phyloP scores from a whole-genome alignment of 2,797 vertebrate genomes.

The Squalus acanthias region DNA sequence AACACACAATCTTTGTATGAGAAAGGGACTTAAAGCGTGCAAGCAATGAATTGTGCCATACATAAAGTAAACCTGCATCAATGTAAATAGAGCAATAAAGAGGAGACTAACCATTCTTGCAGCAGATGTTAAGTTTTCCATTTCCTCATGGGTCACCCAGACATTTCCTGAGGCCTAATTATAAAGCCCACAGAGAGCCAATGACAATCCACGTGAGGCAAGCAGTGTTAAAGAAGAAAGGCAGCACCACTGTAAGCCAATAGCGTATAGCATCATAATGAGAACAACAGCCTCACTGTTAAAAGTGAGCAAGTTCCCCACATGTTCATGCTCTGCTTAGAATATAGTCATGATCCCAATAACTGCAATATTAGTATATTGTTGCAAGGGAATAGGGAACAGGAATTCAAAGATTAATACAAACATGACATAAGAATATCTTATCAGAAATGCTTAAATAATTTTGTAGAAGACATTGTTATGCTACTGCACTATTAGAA shows the following conservation, averaged over 20 bases:
- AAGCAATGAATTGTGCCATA: slow-evolving; percentile 7
- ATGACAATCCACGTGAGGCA: slow-evolving; percentile 76
- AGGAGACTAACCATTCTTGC: slow-evolving; percentile 89
- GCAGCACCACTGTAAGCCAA: slow-evolving; percentile 95
- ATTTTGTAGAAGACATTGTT: background rate
- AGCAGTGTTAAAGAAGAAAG: slow-evolving; percentile 98
- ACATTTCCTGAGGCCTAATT: slow-evolving; percentile 94
- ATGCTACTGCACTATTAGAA: background rate
- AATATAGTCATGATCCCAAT: background rate
- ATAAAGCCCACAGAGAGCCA: slow-evolving; percentile 61
- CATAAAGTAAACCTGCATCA: background rate
- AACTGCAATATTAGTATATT: too few species aligned
- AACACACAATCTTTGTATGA: background rate
- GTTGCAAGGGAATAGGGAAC: background rate
- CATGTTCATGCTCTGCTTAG: background rate
- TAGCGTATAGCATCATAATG: slow-evolving; percentile 79
- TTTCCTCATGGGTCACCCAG: slow-evolving; percentile 98
- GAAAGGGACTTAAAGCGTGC: background rate
- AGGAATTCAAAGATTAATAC: background rate
- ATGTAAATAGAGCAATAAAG: slow-evolving; percentile 39
- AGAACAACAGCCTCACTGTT: slow-evolving; percentile 1
- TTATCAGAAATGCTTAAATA: background rate
- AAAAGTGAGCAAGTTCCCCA: background rate
- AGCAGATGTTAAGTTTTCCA: slow-evolving; percentile 91
- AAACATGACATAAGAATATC: background rate